Evolutionary conservation across 2,888 invertebrate genomes (phyloP), one percentile per base, ranked within the genome.

Genomic region (Agonopterix alstromeriana): DNA sequence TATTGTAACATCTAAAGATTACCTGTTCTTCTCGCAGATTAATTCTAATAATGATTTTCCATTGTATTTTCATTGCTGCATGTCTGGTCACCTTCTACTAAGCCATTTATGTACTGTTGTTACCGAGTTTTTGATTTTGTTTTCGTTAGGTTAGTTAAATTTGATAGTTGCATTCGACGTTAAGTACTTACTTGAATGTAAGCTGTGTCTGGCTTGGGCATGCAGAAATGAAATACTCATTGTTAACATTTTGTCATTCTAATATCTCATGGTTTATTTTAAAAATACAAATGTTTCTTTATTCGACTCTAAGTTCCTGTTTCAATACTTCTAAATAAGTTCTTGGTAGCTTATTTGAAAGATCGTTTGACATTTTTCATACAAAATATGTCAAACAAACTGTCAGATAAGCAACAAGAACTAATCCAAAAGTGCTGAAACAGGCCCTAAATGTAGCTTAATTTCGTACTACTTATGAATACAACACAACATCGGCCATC

Each of bases 151-250:
- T 67, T 73, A 65, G 60, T 63, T 59, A 61, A 63, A 61, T 63
- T 62, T 58, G 62, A 72, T 83, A 81, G 78, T 66, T 77, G 75
- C 79, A 77, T 81, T 74, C 63, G 59, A 82, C 77, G 76, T 82
- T 77, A 72, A 63, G 66, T 66, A 40, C 64, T 60, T 66, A 65
- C 60, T 61, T 65, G 71, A 79, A 79, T 77, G 78, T 77, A 77
- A 68, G 79, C 78, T n/a, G n/a, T n/a, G n/a, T n/a, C n/a, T n/a
- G 84, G 87, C 86, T 87, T 88, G 79, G 87, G 87, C 88, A 87
- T 88, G 88, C 88, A 88, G 88, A 85, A 86, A 88, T 87, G 86
- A 76, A 75, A 73, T 73, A 71, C 63, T 72, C 67, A 71, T 76
- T 67, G 62, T 76, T 70, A 65, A 70, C 63, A 62, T 71, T 17